Conservation (phyloP, 1,140 invertebrate species). For the Brachionus koreanus region DNA sequence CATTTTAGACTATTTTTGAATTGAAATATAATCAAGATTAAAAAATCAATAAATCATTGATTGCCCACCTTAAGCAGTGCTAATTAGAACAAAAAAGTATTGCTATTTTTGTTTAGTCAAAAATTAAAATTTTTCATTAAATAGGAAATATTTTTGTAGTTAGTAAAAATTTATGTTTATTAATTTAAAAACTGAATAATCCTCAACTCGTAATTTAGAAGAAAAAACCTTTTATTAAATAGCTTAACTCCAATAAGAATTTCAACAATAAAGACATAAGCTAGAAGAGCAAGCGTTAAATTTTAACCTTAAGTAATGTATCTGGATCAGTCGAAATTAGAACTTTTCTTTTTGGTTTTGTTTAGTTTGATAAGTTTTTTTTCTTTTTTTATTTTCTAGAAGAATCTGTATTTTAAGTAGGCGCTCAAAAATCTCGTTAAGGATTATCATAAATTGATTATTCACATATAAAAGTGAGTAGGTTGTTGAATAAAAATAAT, state of each 20-base stretch:
- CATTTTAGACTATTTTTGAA: neutral
- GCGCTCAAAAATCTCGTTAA: neutral
- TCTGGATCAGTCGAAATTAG: neutral
- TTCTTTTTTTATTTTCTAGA: neutral
- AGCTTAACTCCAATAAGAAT: neutral
- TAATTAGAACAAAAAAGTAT: neutral
- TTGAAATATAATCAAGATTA: neutral
- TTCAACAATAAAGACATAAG: neutral
- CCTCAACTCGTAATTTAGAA: neutral
- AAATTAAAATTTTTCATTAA: neutral
- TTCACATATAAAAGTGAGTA: neutral
- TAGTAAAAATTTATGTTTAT: neutral
- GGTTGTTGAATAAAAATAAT: neutral
- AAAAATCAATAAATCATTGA: conserved; percentile 3
- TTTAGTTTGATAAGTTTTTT: neutral
- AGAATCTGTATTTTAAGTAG: neutral
- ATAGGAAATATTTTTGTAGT: neutral
- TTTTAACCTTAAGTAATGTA: neutral
- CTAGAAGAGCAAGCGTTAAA: neutral
- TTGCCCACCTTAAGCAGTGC: neutral
- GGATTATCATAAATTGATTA: neutral
- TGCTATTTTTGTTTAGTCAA: neutral
- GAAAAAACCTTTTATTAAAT: neutral
- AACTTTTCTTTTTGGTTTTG: neutral
- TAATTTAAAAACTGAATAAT: neutral